Conservation (phyloP, 2,797 vertebrate species). For the Chelon auratus region DNA sequence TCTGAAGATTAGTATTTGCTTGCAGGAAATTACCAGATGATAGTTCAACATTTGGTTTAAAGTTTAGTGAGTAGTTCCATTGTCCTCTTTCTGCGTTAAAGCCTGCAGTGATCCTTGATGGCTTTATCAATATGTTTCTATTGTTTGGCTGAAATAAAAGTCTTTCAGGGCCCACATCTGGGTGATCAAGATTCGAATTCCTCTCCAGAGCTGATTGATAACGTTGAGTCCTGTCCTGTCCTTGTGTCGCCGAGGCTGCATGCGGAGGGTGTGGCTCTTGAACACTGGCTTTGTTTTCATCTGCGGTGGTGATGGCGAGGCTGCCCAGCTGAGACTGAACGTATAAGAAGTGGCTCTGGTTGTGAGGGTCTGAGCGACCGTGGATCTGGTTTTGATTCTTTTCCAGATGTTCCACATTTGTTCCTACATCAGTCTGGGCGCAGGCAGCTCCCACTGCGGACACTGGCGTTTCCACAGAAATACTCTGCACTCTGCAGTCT, state of each 20-base stretch:
- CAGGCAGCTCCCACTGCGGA: neutral
- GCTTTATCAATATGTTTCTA: slow-evolving; percentile 1
- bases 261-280: slow-evolving; percentile 1
- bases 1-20: neutral
- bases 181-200: neutral
- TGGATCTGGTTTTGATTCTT: slow-evolving; percentile 28
- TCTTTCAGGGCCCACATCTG: neutral
- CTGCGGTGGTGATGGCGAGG: neutral
- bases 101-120: slow-evolving; percentile 5
- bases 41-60: slow-evolving; percentile 31
- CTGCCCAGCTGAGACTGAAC: slow-evolving; percentile 23
- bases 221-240: neutral
- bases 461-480: neutral
- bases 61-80: slow-evolving; percentile 5
- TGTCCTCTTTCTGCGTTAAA: slow-evolving; percentile 27
- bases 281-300: neutral
- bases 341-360: slow-evolving; percentile 5
- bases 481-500: neutral
- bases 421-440: slow-evolving; percentile 3
- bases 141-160: slow-evolving; percentile 33
- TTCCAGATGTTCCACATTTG: neutral
- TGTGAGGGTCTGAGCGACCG: neutral
- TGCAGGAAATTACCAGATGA: neutral
- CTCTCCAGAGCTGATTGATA: slow-evolving; percentile 8
- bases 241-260: neutral